phyloP scores from a whole-genome alignment of 2,888 invertebrate genomes.

The Peribatodes rhomboidaria region DNA sequence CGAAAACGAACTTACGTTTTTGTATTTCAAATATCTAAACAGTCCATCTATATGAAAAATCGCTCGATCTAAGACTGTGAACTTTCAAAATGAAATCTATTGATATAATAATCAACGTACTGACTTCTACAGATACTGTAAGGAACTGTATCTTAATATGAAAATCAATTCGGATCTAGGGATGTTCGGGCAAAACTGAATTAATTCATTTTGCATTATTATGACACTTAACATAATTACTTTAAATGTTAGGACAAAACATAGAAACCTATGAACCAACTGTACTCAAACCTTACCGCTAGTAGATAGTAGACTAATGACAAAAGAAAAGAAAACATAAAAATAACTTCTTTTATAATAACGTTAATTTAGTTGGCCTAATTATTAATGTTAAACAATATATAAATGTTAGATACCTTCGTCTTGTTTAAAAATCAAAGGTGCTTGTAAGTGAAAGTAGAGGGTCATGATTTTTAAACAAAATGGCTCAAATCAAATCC shows the following conservation, averaged over 20 bases:
- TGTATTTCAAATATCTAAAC: too few relatives aligned
- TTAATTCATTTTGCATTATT: background rate
- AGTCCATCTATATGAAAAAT: background rate
- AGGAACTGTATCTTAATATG: constrained; percentile 1
- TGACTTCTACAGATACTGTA: background rate
- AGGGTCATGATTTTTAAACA: constrained; percentile 4
- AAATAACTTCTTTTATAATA: background rate
- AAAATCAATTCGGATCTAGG: background rate
- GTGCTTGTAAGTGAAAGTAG: background rate
- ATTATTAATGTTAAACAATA: background rate
- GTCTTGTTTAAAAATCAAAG: constrained; percentile 11
- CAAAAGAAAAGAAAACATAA: background rate
- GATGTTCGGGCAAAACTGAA: background rate
- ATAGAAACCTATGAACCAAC: too few relatives aligned
- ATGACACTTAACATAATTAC: background rate
- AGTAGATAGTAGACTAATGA: background rate
- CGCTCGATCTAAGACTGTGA: constrained; percentile 3
- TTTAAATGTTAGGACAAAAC: background rate
- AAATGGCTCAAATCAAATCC: background rate
- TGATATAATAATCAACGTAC: constrained; percentile 6
- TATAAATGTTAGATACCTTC: background rate
- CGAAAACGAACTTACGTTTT: background rate
- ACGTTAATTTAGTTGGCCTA: constrained; percentile 3
- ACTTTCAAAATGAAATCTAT: background rate
- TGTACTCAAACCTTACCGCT: background rate